Percentiles rank a stretch among this genome's conserved stretches.
phyloP scores from a whole-genome alignment of 2,888 invertebrate genomes.

The Drosophila melanosoma region DNA sequence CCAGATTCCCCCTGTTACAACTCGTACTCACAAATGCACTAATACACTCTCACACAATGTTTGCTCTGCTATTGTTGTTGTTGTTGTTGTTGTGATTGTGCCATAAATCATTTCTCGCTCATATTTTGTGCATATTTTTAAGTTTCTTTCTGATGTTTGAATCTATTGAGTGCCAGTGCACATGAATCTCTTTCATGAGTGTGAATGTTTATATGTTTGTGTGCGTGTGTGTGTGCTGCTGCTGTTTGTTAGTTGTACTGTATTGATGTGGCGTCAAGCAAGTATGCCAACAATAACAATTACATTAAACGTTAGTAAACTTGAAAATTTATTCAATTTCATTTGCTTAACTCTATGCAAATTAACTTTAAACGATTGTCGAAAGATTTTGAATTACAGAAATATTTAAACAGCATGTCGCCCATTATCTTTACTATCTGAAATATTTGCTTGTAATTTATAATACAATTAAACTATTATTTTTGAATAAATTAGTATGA shows the following conservation, averaged over 20 bases:
- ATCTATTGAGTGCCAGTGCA: conserved; percentile 62
- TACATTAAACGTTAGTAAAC: conserved; percentile 62
- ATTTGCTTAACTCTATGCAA: conserved; percentile 48
- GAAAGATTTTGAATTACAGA: conserved; percentile 17
- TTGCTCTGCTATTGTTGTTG: conserved; percentile 13
- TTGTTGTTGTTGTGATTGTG: conserved; percentile 35
- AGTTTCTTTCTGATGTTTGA: conserved; percentile 58
- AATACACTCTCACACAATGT: conserved; percentile 7
- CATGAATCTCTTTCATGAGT: conserved; percentile 49
- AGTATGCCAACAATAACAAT: conserved; percentile 73
- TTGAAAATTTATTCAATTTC: conserved; percentile 50
- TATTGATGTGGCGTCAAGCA: conserved; percentile 79
- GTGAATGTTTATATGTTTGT: conserved; percentile 5
- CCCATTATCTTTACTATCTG: conserved; percentile 20
- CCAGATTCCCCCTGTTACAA: conserved; percentile 21
- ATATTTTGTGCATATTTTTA: conserved; percentile 73
- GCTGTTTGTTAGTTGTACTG: conserved; percentile 49
- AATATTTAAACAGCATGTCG: conserved; percentile 24
- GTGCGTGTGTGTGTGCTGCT: conserved; percentile 7
- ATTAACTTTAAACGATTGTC: conserved; percentile 37
- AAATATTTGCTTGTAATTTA: conserved; percentile 18
- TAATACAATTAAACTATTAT: conserved; percentile 6
- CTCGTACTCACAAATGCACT: conserved; percentile 24
- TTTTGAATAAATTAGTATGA: not conserved
- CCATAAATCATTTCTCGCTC: conserved; percentile 82